A percentile compares a stretch with the other conserved stretches of the same genome.
Conservation (phyloP, 2,113 vertebrate species). For the Butorides virescens region DNA sequence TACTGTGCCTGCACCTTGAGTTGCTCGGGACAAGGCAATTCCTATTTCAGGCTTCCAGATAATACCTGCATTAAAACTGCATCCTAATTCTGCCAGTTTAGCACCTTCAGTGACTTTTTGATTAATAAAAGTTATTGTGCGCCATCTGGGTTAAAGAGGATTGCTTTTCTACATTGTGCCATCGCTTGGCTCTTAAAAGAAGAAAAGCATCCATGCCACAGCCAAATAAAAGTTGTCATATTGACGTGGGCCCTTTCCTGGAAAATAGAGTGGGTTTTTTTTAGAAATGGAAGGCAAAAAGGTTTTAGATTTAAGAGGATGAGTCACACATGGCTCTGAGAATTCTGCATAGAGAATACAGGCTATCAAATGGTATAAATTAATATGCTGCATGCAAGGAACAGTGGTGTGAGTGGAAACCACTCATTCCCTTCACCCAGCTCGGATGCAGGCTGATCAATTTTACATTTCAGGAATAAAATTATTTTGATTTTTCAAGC, state of each 20-base stretch:
- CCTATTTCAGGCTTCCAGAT: not conserved
- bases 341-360: not conserved
- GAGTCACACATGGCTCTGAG: rapidly evolving
- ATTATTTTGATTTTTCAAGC: not conserved
- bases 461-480: not conserved
- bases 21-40: not conserved
- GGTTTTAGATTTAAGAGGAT: not conserved
- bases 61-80: not conserved
- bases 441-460: not conserved
- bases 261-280: not conserved
- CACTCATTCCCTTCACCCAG: not conserved
- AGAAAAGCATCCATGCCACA: not conserved
- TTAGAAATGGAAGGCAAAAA: not conserved
- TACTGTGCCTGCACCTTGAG: not conserved
- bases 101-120: not conserved
- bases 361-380: not conserved
- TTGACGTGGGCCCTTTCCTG: not conserved
- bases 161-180: not conserved
- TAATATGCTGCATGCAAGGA: not conserved
- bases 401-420: not conserved
- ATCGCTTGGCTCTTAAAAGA: not conserved
- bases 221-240: not conserved
- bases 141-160: not conserved
- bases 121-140: not conserved
- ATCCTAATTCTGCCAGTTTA: not conserved